phyloP scores from a whole-genome alignment of 2,113 vertebrate species.

The Mesocricetus auratus region DNA sequence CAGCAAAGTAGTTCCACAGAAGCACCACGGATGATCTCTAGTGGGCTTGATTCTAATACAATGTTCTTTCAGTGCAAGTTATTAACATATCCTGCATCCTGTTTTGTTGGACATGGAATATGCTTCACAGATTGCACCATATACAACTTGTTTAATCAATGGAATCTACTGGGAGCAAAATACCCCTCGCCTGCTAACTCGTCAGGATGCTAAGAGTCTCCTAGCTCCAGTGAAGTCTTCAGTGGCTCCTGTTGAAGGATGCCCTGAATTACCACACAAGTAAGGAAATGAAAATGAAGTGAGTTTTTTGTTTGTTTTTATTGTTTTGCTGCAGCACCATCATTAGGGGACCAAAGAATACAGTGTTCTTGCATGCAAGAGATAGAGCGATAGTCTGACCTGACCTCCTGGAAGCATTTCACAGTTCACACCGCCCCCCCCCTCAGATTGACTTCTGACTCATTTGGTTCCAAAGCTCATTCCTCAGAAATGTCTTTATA shows the following conservation, averaged over 20 bases:
- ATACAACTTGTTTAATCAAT: slow-evolving; percentile 97
- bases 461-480: neutral
- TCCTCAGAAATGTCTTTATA: neutral
- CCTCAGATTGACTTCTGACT: neutral
- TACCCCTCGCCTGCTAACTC: slow-evolving; percentile 93
- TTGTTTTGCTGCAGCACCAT: neutral
- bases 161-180: slow-evolving; percentile 98
- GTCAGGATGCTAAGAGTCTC: slow-evolving; percentile 92
- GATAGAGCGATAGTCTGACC: neutral
- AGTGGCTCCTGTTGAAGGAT: slow-evolving; percentile 85
- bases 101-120: slow-evolving; percentile 51
- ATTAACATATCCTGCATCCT: neutral
- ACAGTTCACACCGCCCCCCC: neutral
- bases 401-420: neutral
- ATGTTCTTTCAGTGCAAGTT: neutral
- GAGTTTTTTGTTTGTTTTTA: neutral
- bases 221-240: slow-evolving; percentile 87
- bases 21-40: neutral
- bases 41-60: neutral
- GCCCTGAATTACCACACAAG: slow-evolving; percentile 94
- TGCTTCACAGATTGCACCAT: slow-evolving; percentile 94
- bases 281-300: slow-evolving; percentile 80
- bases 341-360: neutral
- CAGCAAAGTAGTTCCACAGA: slow-evolving; percentile 12
- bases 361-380: neutral